phyloP scores from a whole-genome alignment of 1,140 invertebrate genomes.

The Harlomillsia oculata region DNA sequence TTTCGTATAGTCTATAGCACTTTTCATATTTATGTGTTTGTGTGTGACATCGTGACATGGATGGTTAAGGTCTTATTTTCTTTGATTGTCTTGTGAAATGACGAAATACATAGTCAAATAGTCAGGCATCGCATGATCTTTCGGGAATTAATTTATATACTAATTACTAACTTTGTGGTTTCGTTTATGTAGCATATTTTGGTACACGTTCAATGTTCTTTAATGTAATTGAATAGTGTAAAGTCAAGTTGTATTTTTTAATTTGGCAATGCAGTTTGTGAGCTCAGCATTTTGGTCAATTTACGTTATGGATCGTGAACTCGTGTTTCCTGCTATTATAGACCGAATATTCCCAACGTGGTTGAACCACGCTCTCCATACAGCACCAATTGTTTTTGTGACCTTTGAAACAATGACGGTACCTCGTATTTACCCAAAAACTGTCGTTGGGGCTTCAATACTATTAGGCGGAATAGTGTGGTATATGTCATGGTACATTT shows the following conservation, averaged over 20 bases:
- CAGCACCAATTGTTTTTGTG: conserved; percentile 37
- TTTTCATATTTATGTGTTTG: too few relatives aligned
- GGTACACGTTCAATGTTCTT: background rate
- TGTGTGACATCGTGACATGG: too few relatives aligned
- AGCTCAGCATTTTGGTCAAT: conserved; percentile 75
- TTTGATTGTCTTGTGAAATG: too few relatives aligned
- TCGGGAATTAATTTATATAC: background rate
- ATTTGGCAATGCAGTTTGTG: conserved; percentile 58
- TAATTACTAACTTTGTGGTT: background rate
- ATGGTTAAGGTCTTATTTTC: too few relatives aligned
- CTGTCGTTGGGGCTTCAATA: conserved; percentile 2
- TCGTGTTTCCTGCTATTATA: conserved; percentile 67
- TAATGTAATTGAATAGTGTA: background rate
- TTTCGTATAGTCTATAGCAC: background rate
- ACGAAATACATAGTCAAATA: too few relatives aligned
- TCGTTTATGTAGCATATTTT: background rate
- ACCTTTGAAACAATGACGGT: conserved; percentile 10
- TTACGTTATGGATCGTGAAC: conserved; percentile 69
- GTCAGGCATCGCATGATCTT: too few relatives aligned
- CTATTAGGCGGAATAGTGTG: conserved; percentile 5
- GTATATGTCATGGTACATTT: conserved; percentile 27
- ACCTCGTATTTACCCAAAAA: background rate
- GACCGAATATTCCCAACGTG: conserved; percentile 69
- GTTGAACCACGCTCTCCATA: conserved; percentile 83
- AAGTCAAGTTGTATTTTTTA: conserved; percentile 3